Percentiles rank a stretch among this genome's conserved stretches.
Conservation (phyloP, 2,797 vertebrate genomes). For the Tenualosa thibaudeaui region DNA sequence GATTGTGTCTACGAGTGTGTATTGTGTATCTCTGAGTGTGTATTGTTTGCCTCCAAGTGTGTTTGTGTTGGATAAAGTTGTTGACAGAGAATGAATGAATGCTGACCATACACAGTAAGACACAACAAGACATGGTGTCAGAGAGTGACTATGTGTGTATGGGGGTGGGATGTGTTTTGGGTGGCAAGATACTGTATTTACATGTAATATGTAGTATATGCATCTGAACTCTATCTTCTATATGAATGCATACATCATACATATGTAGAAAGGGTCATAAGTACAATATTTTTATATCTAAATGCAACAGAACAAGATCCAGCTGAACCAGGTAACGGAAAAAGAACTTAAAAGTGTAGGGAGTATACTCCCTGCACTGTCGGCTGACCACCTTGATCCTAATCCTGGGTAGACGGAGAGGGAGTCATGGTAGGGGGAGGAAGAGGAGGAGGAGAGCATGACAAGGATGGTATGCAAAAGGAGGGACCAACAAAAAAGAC, state of each 20-base stretch:
- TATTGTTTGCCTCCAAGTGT: no score
- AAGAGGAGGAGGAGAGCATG: not conserved
- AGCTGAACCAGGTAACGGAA: no score
- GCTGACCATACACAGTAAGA: slow-evolving; percentile 25
- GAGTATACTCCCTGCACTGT: slow-evolving; percentile 29
- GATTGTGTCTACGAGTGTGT: slow-evolving; percentile 10
- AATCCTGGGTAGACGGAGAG: not conserved
- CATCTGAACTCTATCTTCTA: no score
- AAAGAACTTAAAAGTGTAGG: slow-evolving; percentile 28
- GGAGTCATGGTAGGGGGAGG: not conserved
- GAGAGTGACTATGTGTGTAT: not conserved
- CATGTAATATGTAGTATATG: not conserved
- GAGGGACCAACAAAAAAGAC: not conserved
- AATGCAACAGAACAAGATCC: not conserved
- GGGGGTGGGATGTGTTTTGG: not conserved
- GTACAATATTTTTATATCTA: not conserved
- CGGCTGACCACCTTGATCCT: not conserved
- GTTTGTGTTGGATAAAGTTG: not conserved
- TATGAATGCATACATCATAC: slow-evolving; percentile 11
- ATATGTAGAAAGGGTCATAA: no score
- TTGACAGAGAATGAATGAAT: not conserved
- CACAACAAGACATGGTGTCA: not conserved
- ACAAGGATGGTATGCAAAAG: slow-evolving; percentile 10
- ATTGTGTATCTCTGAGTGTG: not conserved
- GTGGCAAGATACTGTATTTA: not conserved